Base-by-base conservation (phyloP, 2,113 vertebrate species). In the Puffinus mauretanicus region DNA sequence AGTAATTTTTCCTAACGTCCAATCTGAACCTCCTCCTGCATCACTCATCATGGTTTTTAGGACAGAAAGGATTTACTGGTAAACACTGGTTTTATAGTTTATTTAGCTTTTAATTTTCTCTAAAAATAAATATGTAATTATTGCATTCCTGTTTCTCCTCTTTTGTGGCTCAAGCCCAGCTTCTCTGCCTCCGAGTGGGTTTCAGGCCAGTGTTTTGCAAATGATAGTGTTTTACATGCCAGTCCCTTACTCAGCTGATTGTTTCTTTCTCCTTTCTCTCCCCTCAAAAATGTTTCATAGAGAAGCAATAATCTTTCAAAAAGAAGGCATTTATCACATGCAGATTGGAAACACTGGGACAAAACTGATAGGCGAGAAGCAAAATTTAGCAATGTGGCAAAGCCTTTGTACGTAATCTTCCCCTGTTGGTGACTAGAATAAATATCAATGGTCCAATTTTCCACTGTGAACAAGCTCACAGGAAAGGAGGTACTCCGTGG, bases 151-250 rank as follows among this genome's bases (percentile, higher is more conserved):
- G 9, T 4, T 92, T 77, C 82, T 13, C 25, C 18, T 94, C 46
- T 91, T 36, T 26, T 46, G 22, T 94, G 81, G 79, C 88, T 83
- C 82, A 47, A 77, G 47, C 64, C 47, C 93, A 96, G 54, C 75
- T 88, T 80, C 71, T 64, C 38, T 72, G 65, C 32, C 83, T 92
- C 73, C 66, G 87, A 97, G 88, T 73, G 83, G 8, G 3, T 87
- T 87, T 62, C 16, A 38, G 40, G 88, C 34, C 69, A 62, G 42
- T 34, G 16, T 96, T 98, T 86, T 95, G 72, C 92, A 95, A 97
- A 95, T 95, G 62, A 69, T 75, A 79, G 72, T 95, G n/a, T 89
- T 97, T 96, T 97, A 75, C 64, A 73, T 93, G 97, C 90, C 95
- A 96, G 70, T 91, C 72, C 94, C 70, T 97, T 86, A 87, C 72